Evolutionary conservation across 23 tunicate genomes (phyloP), one percentile per base, ranked within the genome.

Genomic region (Styela plicata): DNA sequence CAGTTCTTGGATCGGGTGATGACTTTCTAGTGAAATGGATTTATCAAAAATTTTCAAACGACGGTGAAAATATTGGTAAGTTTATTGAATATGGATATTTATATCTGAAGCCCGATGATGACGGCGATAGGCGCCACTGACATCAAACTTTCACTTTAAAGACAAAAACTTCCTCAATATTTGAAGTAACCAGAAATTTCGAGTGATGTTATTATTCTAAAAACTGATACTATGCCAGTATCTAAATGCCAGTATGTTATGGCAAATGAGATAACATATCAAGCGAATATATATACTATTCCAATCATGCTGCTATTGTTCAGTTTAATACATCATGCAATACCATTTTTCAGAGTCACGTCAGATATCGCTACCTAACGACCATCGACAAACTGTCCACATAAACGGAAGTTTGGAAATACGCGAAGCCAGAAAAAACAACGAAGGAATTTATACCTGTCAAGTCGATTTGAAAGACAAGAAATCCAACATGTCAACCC

Each of bases 331-430:
- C 65, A 23, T 23, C n/a, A 62, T 13, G 57, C 7, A 7, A 13
- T 44, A 44, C 57, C 57, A 7, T 5, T 44, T 44, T 44, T 44
- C 57, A 44, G 57, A 44, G 57, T 44, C 57, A 7, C 10, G 13
- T 44, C 57, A 7, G 13, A 29, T 53, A 19, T 23, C 81, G 81
- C 33, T 76, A 66, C 81, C 64, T 28, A 76, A 44, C 66, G 81
- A 76, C 33, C 33, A 28, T 24, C 30, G 81, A 53, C 81, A 44
- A 27, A 76, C 52, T 21, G 53, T 76, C 17, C 81, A 76, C 65
- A 21, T 21, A 0, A 76, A 76, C 64, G 81, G 81, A 76, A 76
- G 65, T 29, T 44, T 76, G 1, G 81, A 76, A 53, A 76, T 76
- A 7, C 64, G 33, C 25, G 81, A 76, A 53, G 64, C 81, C 17